Base-by-base conservation (phyloP, 2,113 vertebrate genomes). In the Gobio gobio region DNA sequence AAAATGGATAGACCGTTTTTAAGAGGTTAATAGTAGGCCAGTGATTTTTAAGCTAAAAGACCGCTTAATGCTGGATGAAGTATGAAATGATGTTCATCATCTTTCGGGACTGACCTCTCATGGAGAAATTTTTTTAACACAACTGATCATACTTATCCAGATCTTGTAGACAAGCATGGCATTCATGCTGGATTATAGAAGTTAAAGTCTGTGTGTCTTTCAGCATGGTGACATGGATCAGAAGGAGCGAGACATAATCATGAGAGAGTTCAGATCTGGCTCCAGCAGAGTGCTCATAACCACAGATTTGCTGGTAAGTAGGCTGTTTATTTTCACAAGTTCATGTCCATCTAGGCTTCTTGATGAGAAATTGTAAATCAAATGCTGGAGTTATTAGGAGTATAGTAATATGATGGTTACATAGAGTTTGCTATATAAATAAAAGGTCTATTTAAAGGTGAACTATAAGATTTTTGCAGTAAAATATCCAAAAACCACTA, bases 191-290 rank as follows among this genome's bases (percentile, higher is more conserved):
- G 29, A 54, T 66, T 14, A 10, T 61, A 9, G 10, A 16, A 5
- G 26, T 43, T 14, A 14, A 43, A 2, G 4, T 33, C 33, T 64
- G n/a, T 78, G 0, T 5, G 0, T 84, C 33, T 33, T 47, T 0
- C 91, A 99, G 98, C 98, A 99, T 87, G 98, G 98, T 76, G 98
- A 99, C 84, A 99, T 99, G 98, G 98, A 99, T 90, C 98, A 99
- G 95, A 99, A 99, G 90, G 98, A 99, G 79, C 95, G 98, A 81
- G 98, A 99, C 88, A 96, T 99, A 86, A 99, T 99, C 89, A 99
- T 99, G 98, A 96, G 98, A 49, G 98, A 99, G 92, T 99, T 99
- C 0, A 91, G 98, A 51, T 99, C 98, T 36, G 97, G 97, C 66
- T 99, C 97, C 12, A 99, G 97, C 91, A 93, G 98, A 90, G 97